phyloP scores from a whole-genome alignment of 2,888 invertebrate genomes.

The Barypeithes pellucidus region DNA sequence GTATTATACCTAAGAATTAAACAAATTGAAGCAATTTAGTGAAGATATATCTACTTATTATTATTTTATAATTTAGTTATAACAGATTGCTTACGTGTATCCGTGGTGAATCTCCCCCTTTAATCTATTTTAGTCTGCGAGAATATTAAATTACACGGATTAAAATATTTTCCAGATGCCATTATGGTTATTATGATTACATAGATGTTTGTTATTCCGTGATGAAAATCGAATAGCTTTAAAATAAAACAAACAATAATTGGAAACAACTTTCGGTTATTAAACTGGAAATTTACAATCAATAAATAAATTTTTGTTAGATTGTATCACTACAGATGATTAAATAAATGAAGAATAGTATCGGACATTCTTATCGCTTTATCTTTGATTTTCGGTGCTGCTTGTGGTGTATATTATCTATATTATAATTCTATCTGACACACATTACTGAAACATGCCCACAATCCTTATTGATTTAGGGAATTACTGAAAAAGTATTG shows the following conservation, averaged over 20 bases:
- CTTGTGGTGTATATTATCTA: too few species aligned
- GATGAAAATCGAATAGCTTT: background rate
- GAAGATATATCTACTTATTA: background rate
- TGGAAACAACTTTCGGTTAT: too few species aligned
- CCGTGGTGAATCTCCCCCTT: background rate
- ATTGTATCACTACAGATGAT: too few species aligned
- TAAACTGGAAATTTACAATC: too few species aligned
- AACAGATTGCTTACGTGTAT: conserved; percentile 1
- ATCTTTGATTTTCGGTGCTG: too few species aligned
- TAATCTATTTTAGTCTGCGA: conserved; percentile 12
- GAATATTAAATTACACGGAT: conserved; percentile 1
- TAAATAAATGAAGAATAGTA: too few species aligned
- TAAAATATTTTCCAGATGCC: background rate
- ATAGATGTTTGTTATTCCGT: background rate
- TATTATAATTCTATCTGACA: too few species aligned
- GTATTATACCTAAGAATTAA: background rate
- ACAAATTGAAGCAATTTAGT: background rate
- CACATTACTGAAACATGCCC: too few species aligned
- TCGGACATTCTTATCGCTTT: too few species aligned
- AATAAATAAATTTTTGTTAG: too few species aligned
- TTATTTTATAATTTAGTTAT: background rate
- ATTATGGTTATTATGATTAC: conserved; percentile 1
- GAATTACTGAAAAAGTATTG: too few species aligned
- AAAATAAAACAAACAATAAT: background rate
- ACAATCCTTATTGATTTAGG: too few species aligned